These are phyloP conservation scores for Choloepus didactylus DNA, from an alignment of 2,797 vertebrate genomes.

Conservation along the genomic window DNA sequence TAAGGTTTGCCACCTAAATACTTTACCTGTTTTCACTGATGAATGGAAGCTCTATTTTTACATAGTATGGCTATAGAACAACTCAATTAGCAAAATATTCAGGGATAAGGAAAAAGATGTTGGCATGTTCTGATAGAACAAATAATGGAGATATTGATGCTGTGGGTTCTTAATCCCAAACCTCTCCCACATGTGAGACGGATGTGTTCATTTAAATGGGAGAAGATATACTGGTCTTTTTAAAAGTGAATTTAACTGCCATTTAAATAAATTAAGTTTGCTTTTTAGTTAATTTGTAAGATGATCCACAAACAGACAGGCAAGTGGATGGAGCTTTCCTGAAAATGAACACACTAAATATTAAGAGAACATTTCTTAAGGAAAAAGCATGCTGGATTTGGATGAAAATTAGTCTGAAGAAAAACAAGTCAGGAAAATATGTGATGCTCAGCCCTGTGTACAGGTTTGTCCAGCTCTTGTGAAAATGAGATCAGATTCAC, in stretches of 20 bases:
- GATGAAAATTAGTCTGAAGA: not conserved
- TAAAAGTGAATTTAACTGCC: not conserved
- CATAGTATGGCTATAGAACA: not conserved
- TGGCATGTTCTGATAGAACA: not conserved
- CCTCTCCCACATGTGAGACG: not conserved
- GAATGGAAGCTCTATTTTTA: not conserved
- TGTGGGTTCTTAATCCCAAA: not conserved
- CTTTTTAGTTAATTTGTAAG: constrained; percentile 37
- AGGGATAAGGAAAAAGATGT: not conserved
- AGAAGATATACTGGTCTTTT: not conserved
- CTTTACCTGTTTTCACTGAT: not conserved
- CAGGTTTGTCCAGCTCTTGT: not conserved
- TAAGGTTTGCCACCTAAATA: not conserved
- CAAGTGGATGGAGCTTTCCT: not conserved
- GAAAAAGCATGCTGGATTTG: not conserved
- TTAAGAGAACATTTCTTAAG: not conserved
- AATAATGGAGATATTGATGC: not conserved
- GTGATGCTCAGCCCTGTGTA: not conserved
- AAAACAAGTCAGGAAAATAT: constrained; percentile 24
- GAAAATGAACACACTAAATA: constrained; percentile 25
- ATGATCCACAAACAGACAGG: not conserved
- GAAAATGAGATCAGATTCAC: not conserved
- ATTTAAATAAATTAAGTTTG: constrained; percentile 35
- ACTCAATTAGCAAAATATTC: not conserved
- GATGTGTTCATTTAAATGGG: not conserved